Conservation (phyloP, 2,888 invertebrate genomes). For the Trichogramma evanescens region DNA sequence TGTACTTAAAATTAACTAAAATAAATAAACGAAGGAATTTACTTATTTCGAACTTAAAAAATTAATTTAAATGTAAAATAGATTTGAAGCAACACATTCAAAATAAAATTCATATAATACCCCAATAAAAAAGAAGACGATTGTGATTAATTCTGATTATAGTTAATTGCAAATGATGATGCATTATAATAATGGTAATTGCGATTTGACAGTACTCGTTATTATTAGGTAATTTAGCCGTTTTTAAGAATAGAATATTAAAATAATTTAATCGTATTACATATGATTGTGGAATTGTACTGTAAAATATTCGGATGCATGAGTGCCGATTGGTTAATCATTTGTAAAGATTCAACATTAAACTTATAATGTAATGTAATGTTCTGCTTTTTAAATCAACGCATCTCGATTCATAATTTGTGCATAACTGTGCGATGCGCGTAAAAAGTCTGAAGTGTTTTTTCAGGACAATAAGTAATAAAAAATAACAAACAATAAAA, state of each 20-base stretch:
- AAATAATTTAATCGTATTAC: too few relatives aligned
- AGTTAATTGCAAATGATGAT: slow-evolving; percentile 2
- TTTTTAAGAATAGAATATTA: too few relatives aligned
- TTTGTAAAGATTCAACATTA: slow-evolving; percentile 5
- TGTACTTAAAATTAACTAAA: neutral
- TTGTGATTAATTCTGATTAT: neutral
- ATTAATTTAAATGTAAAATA: slow-evolving; percentile 21
- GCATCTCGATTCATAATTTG: too few relatives aligned
- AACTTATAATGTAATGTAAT: too few relatives aligned
- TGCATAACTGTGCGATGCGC: too few relatives aligned
- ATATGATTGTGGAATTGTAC: slow-evolving; percentile 1
- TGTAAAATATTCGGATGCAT: neutral
- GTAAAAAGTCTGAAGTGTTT: too few relatives aligned
- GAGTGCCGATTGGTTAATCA: slow-evolving; percentile 24
- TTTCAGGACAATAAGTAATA: too few relatives aligned
- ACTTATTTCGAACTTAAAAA: slow-evolving; percentile 4
- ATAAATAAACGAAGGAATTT: neutral
- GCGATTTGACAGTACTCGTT: too few relatives aligned
- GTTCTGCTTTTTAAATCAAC: too few relatives aligned
- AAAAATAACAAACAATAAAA: too few relatives aligned
- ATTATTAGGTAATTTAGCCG: too few relatives aligned
- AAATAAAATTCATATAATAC: slow-evolving; percentile 14
- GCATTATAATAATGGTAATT: neutral
- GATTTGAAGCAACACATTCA: slow-evolving; percentile 15
- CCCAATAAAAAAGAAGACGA: slow-evolving; percentile 1